Base-by-base conservation (phyloP, 2,113 vertebrate genomes). In the Atlantisia rogersi region DNA sequence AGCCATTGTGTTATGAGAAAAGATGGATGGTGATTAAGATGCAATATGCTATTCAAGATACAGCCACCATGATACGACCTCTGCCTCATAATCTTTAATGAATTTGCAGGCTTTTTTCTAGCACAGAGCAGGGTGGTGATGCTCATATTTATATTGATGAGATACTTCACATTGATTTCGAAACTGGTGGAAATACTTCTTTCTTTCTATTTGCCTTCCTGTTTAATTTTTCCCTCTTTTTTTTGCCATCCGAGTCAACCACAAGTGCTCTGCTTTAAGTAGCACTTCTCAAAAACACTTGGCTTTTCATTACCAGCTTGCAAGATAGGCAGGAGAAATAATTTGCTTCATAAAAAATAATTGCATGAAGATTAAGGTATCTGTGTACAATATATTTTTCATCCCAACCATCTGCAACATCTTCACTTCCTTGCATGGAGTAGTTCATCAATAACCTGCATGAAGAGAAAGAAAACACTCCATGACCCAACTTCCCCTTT, bases 341-440 rank as follows among this genome's bases (percentile, higher is more conserved):
- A 90, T 91, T 93, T 78, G 22, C 94, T 87, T 92, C 94, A 25
- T 83, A 95, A 94, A 94, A 94, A 93, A 92, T 71, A 55, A 91
- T 91, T 95, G 86, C 89, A 32, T 48, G 5, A 60, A 71, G 87
- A 87, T 78, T 26, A 82, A 94, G 84, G 86, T 90, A 12, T 70
- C 52, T 42, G 82, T 8, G 37, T 56, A 42, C 86, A 59, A 67
- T 12, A 5, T 25, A 5, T 73, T 94, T 90, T 58, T 83, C n/a
- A 1, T 39, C 62, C 75, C 90, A 83, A 12, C 63, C 95, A 94
- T 92, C 91, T 94, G 84, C 73, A 94, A 18, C 89, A 67, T 96
- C 92, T 94, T 91, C 24, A 62, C 71, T 80, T 79, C 80, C 32
- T 85, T 25, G 48, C 14, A 0, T 3, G 21, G 73, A 90, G 58